phyloP scores from a whole-genome alignment of 2,113 vertebrate species.

The Anseranas semipalmata region DNA sequence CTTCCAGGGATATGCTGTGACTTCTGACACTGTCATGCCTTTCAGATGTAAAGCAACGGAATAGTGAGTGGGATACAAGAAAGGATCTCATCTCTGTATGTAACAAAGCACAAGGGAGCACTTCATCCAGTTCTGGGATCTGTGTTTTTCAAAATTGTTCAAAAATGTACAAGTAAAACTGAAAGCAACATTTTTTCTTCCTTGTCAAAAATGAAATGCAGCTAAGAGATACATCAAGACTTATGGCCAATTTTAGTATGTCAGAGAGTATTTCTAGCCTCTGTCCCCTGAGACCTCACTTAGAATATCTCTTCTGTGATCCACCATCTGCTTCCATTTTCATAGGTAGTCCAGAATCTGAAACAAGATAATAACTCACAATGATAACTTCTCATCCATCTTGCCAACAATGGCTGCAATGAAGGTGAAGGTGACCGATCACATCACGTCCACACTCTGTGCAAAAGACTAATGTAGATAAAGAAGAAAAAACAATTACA shows the following conservation, averaged over 20 bases:
- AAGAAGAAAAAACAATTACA: background rate
- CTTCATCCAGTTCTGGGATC: background rate
- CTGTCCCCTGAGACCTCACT: background rate
- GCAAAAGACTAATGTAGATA: background rate
- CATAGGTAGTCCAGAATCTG: background rate
- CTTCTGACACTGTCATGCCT: background rate
- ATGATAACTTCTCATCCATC: background rate
- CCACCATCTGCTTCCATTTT: constrained; percentile 2
- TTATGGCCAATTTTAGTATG: background rate
- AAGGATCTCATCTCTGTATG: background rate
- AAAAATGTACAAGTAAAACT: background rate
- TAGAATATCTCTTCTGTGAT: background rate
- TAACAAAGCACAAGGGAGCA: background rate
- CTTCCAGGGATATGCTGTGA: background rate
- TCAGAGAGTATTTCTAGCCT: background rate
- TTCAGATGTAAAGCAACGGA: background rate
- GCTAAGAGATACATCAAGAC: background rate
- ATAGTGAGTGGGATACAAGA: background rate
- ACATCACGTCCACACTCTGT: background rate
- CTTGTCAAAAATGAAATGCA: background rate
- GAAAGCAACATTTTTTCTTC: background rate
- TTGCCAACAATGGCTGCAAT: background rate
- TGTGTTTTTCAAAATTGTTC: background rate
- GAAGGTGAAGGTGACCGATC: background rate
- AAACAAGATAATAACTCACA: background rate